Percentiles rank a stretch among this genome's conserved stretches.
Evolutionary conservation across 2,797 vertebrate genomes (phyloP).

Genomic region (Melanotaenia pygmaea): DNA sequence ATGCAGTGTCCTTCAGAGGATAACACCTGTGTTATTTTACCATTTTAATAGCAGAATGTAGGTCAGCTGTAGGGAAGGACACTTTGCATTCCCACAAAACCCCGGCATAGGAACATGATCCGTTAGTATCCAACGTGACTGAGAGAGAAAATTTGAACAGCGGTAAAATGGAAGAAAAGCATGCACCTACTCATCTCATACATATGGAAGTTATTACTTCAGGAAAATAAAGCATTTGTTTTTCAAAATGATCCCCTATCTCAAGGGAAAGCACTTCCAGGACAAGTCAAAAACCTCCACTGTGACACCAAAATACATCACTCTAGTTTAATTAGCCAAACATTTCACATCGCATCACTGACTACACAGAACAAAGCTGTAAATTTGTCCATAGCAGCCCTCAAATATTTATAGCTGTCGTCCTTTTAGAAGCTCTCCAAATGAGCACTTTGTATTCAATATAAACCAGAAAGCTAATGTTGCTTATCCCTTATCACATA

Average conservation of each 20-base stretch:
- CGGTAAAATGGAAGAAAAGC: slow-evolving; percentile 59
- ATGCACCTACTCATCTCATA: slow-evolving; percentile 55
- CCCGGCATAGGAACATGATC: slow-evolving; percentile 68
- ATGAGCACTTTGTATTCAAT: slow-evolving; percentile 1
- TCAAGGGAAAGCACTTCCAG: slow-evolving; percentile 53
- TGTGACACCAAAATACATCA: slow-evolving; percentile 10
- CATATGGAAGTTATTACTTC: slow-evolving; percentile 81
- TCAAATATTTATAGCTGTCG: neutral
- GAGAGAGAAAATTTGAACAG: slow-evolving; percentile 63
- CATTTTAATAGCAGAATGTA: slow-evolving; percentile 63
- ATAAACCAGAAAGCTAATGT: neutral
- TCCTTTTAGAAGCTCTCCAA: neutral
- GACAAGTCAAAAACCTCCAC: slow-evolving; percentile 39
- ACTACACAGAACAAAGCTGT: slow-evolving; percentile 27
- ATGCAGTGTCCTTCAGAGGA: slow-evolving; percentile 54
- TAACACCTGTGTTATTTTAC: slow-evolving; percentile 65
- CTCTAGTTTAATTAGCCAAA: slow-evolving; percentile 1
- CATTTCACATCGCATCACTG: slow-evolving; percentile 2
- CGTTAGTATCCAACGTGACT: slow-evolving; percentile 65
- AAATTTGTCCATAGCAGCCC: slow-evolving; percentile 6
- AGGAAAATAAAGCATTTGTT: slow-evolving; percentile 61
- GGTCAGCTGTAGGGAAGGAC: slow-evolving; percentile 71
- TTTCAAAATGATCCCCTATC: slow-evolving; percentile 61
- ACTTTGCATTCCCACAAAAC: slow-evolving; percentile 72
- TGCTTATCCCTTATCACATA: slow-evolving; percentile 6